Evolutionary conservation across 2,797 vertebrate genomes (phyloP).

Genomic region (Lophius americanus): DNA sequence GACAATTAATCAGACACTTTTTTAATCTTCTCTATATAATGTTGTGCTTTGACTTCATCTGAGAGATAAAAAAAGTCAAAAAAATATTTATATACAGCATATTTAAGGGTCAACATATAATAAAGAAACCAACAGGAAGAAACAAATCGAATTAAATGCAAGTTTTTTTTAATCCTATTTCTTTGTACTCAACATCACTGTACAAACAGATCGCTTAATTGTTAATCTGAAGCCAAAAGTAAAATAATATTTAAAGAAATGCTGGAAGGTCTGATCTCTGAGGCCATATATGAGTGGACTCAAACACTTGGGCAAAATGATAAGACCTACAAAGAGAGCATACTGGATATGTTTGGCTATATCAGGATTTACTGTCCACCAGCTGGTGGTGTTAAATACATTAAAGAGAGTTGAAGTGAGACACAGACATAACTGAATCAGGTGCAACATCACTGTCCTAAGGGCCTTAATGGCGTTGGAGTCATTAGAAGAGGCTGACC

Average conservation of each 20-base stretch:
- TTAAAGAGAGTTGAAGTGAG: conserved; percentile 53
- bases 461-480: conserved; percentile 32
- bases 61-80: too few species aligned
- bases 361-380: not conserved
- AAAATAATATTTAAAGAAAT: conserved; percentile 62
- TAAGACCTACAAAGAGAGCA: conserved; percentile 53
- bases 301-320: conserved; percentile 71
- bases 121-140: not conserved
- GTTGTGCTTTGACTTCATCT: too few species aligned
- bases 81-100: not conserved
- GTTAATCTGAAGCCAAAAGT: conserved; percentile 39
- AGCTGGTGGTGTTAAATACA: conserved; percentile 18
- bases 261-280: conserved; percentile 65
- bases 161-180: not conserved
- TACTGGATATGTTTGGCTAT: conserved; percentile 24
- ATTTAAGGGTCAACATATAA: not conserved
- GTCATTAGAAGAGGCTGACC: conserved; percentile 21
- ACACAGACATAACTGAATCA: conserved; percentile 63
- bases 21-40: too few species aligned
- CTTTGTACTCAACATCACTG: not conserved
- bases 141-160: not conserved
- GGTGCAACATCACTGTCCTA: conserved; percentile 64
- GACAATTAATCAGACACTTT: too few species aligned
- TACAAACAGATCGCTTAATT: not conserved
- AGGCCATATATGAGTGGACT: conserved; percentile 75